phyloP scores from a whole-genome alignment of 2,797 vertebrate species.

The Sebastes baramenuke region DNA sequence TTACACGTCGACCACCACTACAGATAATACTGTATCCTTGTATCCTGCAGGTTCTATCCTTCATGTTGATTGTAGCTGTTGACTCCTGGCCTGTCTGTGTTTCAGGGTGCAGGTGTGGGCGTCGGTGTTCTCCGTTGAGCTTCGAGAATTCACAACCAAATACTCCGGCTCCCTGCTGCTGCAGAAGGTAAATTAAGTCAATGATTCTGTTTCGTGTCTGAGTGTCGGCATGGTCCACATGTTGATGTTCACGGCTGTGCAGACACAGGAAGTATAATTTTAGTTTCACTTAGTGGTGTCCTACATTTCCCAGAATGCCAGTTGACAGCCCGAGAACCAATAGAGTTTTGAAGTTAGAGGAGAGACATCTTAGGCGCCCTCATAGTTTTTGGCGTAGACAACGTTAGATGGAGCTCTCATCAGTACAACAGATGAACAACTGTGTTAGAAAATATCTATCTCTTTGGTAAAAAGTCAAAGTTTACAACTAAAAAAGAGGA shows the following conservation, averaged over 20 bases:
- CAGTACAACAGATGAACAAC: no score
- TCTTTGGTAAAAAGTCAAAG: no score
- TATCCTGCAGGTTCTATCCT: background rate
- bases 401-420: background rate
- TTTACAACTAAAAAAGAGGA: no score
- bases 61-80: background rate
- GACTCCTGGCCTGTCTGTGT: background rate
- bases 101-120: slow-evolving; percentile 95
- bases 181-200: slow-evolving; percentile 88
- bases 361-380: background rate
- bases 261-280: background rate
- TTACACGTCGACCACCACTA: background rate
- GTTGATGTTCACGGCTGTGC: background rate
- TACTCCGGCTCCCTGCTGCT: slow-evolving; percentile 91
- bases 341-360: background rate
- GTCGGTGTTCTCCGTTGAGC: slow-evolving; percentile 81
- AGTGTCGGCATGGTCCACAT: background rate
- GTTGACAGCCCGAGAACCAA: background rate
- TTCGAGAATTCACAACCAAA: slow-evolving; percentile 83
- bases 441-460: no score
- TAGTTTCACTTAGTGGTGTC: background rate
- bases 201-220: no score
- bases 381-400: no score
- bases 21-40: background rate
- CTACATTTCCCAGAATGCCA: slow-evolving; percentile 3